Percentiles rank a stretch among this genome's conserved stretches.
Conservation (phyloP, 2,797 vertebrate species). For the Hypotaenidia okinawae region DNA sequence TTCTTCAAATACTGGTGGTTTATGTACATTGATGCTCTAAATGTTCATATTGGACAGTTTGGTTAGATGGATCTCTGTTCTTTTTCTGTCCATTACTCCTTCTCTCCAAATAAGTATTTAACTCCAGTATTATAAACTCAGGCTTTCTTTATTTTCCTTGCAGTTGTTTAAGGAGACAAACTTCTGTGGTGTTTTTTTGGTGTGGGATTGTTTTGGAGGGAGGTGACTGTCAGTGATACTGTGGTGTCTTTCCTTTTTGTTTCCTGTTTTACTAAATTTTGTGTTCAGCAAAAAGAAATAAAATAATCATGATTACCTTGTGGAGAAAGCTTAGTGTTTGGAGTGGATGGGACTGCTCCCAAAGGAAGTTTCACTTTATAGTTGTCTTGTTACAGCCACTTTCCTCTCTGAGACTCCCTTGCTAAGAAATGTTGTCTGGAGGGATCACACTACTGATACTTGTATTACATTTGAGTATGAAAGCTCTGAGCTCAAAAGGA, state of each 20-base stretch:
- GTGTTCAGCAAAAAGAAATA: background rate
- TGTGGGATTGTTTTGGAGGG: too few species aligned
- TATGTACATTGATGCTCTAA: background rate
- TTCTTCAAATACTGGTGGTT: background rate
- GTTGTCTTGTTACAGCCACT: background rate
- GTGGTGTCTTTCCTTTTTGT: background rate
- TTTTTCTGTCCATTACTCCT: background rate
- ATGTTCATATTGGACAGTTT: background rate
- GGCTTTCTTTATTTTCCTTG: background rate
- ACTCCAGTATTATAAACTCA: background rate
- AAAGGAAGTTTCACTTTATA: background rate
- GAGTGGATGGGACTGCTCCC: background rate
- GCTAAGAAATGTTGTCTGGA: background rate
- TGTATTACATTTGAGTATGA: background rate
- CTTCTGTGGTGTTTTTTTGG: too few species aligned
- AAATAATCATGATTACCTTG: background rate
- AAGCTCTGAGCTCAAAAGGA: background rate
- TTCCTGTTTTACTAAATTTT: background rate
- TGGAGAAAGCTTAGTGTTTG: background rate
- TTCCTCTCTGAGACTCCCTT: background rate
- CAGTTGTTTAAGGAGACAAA: background rate
- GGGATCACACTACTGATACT: background rate
- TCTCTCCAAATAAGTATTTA: background rate
- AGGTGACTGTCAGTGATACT: accelerated
- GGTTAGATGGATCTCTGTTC: background rate